Evolutionary conservation across 2,888 invertebrate species (phyloP).

Genomic region (Dryocosmus kuriphilus): DNA sequence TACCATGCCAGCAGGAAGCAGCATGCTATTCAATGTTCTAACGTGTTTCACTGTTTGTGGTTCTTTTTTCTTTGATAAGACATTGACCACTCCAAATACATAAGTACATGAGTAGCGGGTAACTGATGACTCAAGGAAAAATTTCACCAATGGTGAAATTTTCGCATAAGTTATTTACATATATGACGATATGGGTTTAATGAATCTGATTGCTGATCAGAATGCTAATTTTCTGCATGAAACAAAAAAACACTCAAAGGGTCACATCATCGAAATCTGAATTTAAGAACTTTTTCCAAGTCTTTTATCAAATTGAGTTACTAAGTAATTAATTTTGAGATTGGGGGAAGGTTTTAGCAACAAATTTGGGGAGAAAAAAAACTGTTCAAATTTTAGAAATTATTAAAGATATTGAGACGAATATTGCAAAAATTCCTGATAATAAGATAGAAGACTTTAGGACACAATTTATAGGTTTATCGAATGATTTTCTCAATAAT

Average conservation of each 20-base stretch:
- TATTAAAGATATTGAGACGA: too few species aligned
- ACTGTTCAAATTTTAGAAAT: too few species aligned
- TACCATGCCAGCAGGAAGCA: constrained; percentile 32
- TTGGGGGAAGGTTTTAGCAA: too few species aligned
- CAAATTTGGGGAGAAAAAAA: too few species aligned
- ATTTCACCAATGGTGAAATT: constrained; percentile 14
- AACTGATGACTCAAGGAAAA: constrained; percentile 26
- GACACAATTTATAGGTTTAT: too few species aligned
- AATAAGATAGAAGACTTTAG: too few species aligned
- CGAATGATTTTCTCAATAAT: too few species aligned
- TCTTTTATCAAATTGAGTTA: too few species aligned
- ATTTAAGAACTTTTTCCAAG: too few species aligned
- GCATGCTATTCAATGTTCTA: constrained; percentile 25
- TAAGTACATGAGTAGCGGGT: constrained; percentile 1
- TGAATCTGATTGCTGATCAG: constrained; percentile 16
- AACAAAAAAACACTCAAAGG: not conserved
- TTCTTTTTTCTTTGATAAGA: not conserved
- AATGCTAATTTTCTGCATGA: constrained; percentile 12
- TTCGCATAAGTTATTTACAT: constrained; percentile 16
- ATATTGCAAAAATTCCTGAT: too few species aligned
- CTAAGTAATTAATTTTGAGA: too few species aligned
- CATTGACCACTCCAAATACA: constrained; percentile 1
- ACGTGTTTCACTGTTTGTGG: constrained; percentile 3
- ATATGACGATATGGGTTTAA: constrained; percentile 2
- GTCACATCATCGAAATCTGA: not conserved